Evolutionary conservation across 2,797 vertebrate species (phyloP).

Genomic region (Podargus strigoides): DNA sequence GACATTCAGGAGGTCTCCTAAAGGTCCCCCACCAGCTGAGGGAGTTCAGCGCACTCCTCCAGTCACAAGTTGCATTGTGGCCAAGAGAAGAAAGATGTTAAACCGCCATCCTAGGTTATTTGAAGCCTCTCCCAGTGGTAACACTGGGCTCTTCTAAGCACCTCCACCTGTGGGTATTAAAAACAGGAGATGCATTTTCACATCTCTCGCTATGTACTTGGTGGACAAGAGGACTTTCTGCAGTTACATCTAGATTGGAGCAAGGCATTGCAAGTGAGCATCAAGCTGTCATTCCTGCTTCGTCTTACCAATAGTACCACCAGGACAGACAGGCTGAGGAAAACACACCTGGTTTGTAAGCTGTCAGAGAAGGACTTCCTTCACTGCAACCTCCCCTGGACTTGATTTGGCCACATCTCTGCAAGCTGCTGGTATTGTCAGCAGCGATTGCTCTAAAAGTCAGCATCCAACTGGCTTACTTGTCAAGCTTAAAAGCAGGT

Average conservation of each 20-base stretch:
- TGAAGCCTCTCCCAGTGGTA: neutral
- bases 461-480: neutral
- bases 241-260: neutral
- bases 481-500: neutral
- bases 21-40: neutral
- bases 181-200: neutral
- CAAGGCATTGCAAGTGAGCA: neutral
- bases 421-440: neutral
- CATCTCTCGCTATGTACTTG: neutral
- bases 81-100: neutral
- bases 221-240: neutral
- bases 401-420: neutral
- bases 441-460: neutral
- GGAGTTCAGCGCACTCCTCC: neutral
- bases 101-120: neutral
- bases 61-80: neutral
- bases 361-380: fast-evolving
- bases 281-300: neutral
- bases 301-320: neutral
- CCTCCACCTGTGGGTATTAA: neutral
- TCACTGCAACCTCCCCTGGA: neutral
- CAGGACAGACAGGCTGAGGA: neutral
- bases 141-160: neutral
- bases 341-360: neutral
- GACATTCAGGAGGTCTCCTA: neutral